Percentiles rank a stretch among this genome's conserved stretches.
Evolutionary conservation across 30 jellyfish, hydroid and myxozoan genomes (phyloP).

Genomic region (Aurelia coerulea): DNA sequence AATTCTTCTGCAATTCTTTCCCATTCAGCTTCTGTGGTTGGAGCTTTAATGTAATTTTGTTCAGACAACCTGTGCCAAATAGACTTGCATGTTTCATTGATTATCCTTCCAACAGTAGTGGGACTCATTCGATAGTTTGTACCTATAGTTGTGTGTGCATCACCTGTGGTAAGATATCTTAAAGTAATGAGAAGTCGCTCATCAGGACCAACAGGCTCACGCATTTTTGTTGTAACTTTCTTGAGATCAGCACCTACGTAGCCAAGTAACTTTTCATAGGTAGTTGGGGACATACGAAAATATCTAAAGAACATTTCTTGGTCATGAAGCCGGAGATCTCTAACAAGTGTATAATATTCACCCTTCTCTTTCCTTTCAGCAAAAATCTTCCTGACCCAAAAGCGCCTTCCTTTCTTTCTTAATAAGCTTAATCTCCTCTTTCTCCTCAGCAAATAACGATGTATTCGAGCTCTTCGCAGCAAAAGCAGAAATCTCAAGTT

Average conservation of each 20-base stretch:
- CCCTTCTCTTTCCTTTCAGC: conserved; percentile 29
- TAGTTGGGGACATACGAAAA: conserved; percentile 10
- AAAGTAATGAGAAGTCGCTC: conserved; percentile 27
- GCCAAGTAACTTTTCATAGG: conserved; percentile 1
- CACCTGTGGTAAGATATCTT: conserved; percentile 48
- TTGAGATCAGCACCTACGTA: conserved; percentile 13
- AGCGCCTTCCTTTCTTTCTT: neutral
- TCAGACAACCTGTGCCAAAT: too few species aligned
- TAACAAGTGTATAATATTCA: conserved; percentile 25
- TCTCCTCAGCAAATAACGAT: too few species aligned
- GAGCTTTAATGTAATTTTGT: too few species aligned
- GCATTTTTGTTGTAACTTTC: conserved; percentile 27
- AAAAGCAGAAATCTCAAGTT: too few species aligned
- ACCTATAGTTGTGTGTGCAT: conserved; percentile 31
- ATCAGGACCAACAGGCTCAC: conserved; percentile 18
- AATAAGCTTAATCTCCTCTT: too few species aligned
- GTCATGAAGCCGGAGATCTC: conserved; percentile 19
- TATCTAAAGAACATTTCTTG: neutral
- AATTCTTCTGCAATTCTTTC: too few species aligned
- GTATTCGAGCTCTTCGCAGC: too few species aligned
- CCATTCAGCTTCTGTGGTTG: too few species aligned
- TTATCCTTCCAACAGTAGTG: conserved; percentile 7
- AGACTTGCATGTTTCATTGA: too few species aligned
- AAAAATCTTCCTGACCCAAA: conserved; percentile 29
- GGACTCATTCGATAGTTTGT: conserved; percentile 39